Evolutionary conservation across 1,140 invertebrate genomes (phyloP).

Genomic region (Drosophila subpulchrella): DNA sequence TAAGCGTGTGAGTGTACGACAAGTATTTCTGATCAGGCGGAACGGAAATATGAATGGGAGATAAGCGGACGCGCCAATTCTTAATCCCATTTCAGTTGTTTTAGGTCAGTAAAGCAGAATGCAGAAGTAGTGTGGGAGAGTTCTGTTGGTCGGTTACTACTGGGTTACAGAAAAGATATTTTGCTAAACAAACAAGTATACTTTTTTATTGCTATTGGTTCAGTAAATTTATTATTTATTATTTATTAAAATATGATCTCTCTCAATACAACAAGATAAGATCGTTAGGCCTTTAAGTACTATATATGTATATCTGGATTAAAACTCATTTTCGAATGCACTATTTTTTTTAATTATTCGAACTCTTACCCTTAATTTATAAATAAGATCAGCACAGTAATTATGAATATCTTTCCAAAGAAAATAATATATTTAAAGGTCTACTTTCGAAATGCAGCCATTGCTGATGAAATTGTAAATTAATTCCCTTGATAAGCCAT

Average conservation of each 20-base stretch:
- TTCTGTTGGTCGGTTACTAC: neutral
- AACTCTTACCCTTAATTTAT: too few species aligned
- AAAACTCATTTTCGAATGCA: too few species aligned
- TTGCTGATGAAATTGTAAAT: neutral
- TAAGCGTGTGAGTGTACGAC: constrained; percentile 5
- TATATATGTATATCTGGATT: too few species aligned
- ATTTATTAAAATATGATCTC: too few species aligned
- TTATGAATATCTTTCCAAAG: too few species aligned
- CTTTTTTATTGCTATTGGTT: neutral
- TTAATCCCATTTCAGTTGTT: constrained; percentile 65
- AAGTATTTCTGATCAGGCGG: constrained; percentile 34
- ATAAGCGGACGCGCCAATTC: constrained; percentile 33
- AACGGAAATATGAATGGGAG: constrained; percentile 40
- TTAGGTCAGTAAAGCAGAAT: constrained; percentile 69
- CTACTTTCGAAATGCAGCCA: neutral
- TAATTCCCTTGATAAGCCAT: neutral
- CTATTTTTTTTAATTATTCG: too few species aligned
- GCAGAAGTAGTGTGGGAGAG: constrained; percentile 27
- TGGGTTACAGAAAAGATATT: neutral
- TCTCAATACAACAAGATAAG: too few species aligned
- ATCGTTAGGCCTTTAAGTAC: too few species aligned
- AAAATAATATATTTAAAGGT: neutral
- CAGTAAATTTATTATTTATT: too few species aligned
- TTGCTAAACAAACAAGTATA: neutral
- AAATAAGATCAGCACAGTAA: too few species aligned